A percentile compares a stretch with the other conserved stretches of the same genome.
Conservation (phyloP, 2,888 invertebrate genomes). For the Nomada fabriciana region DNA sequence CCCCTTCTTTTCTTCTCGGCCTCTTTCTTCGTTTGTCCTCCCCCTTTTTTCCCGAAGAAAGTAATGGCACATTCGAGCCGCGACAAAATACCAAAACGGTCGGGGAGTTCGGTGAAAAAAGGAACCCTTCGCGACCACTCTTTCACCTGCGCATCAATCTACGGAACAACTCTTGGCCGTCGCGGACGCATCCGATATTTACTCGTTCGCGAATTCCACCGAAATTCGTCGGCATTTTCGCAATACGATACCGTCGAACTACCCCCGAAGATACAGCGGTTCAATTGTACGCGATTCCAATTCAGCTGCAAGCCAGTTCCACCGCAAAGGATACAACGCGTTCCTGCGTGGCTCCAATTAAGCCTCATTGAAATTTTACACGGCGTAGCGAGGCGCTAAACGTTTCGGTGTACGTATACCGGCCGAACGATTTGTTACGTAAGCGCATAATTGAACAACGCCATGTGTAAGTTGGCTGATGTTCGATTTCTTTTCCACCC, state of each 20-base stretch:
- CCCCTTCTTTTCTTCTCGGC: background rate
- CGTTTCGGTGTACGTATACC: background rate
- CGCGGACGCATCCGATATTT: no score
- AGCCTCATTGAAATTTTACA: slow-evolving; percentile 14
- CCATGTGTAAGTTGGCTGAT: slow-evolving; percentile 11
- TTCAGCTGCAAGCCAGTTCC: background rate
- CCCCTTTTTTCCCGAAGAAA: slow-evolving; percentile 2
- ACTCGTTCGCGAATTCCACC: no score
- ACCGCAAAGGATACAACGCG: background rate
- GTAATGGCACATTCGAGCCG: slow-evolving; percentile 22
- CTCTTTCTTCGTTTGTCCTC: background rate
- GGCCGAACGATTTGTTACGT: slow-evolving; percentile 17
- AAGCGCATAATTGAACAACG: slow-evolving; percentile 16
- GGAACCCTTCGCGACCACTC: background rate
- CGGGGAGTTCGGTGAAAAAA: background rate
- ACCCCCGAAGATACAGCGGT: no score
- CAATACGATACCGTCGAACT: no score
- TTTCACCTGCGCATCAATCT: slow-evolving; percentile 2
- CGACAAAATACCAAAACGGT: slow-evolving; percentile 31
- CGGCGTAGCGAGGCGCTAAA: background rate
- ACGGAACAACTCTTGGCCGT: background rate
- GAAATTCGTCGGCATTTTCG: no score
- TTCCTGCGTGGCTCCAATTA: background rate
- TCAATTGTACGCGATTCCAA: background rate
- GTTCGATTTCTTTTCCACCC: slow-evolving; percentile 34